Evolutionary conservation across 2,113 vertebrate species (phyloP).

Genomic region (Ascaphus truei): DNA sequence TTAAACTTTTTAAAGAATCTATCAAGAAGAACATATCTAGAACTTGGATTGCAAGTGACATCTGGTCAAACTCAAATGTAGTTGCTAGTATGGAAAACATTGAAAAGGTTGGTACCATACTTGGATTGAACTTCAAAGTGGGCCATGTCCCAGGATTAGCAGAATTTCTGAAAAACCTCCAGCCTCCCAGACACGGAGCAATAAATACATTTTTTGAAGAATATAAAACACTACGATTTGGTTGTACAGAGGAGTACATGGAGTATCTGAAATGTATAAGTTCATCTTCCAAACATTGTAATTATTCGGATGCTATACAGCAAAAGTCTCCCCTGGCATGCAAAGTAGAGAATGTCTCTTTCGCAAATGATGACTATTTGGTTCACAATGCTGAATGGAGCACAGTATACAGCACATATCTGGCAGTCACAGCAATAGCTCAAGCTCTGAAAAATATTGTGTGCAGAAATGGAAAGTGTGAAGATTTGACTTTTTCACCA

Average conservation of each 20-base stretch:
- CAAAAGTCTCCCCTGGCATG: constrained; percentile 39
- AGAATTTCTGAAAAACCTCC: constrained; percentile 48
- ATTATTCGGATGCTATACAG: background rate
- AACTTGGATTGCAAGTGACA: constrained; percentile 59
- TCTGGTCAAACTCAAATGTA: constrained; percentile 46
- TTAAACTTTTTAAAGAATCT: constrained; percentile 48
- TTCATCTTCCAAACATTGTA: constrained; percentile 25
- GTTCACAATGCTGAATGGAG: constrained; percentile 15
- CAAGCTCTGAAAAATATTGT: constrained; percentile 51
- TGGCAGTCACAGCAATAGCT: constrained; percentile 48
- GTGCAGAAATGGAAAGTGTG: constrained; percentile 49
- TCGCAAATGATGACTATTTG: constrained; percentile 47
- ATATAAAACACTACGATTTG: constrained; percentile 52
- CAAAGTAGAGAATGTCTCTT: constrained; percentile 26
- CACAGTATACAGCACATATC: constrained; percentile 31
- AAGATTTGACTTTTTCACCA: constrained; percentile 46
- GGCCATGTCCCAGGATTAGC: constrained; percentile 45
- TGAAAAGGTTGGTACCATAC: constrained; percentile 52
- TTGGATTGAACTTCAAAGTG: constrained; percentile 53
- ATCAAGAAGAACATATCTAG: constrained; percentile 44
- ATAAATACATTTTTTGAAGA: constrained; percentile 54
- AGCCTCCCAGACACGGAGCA: constrained; percentile 32
- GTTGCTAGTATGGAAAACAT: constrained; percentile 49
- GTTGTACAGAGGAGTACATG: constrained; percentile 41
- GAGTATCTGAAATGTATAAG: constrained; percentile 36